Evolutionary conservation across 2,888 invertebrate species (phyloP).

Genomic region (Catocala fraxini): DNA sequence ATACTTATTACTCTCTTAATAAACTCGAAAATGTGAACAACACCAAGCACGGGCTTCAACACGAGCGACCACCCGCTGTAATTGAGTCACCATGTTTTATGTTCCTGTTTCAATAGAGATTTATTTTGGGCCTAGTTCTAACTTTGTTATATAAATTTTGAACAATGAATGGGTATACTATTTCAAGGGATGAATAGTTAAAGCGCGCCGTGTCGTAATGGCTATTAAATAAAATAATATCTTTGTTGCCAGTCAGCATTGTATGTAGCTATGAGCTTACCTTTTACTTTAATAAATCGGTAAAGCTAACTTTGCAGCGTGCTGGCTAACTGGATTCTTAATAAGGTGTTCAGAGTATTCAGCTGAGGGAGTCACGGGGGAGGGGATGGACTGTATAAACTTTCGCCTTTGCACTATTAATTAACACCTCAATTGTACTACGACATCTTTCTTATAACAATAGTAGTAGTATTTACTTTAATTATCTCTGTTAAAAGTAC

Average conservation of each 20-base stretch:
- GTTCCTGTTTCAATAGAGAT: conserved; percentile 28
- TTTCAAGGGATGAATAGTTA: conserved; percentile 22
- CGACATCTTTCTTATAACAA: conserved; percentile 19
- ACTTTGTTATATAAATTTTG: conserved; percentile 27
- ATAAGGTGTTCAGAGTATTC: background rate
- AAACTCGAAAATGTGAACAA: conserved; percentile 28
- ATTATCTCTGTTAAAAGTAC: background rate
- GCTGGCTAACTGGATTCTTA: conserved; percentile 10
- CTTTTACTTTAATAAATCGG: no score
- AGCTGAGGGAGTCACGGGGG: conserved; percentile 2
- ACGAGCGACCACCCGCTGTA: conserved; percentile 12
- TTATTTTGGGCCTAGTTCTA: conserved; percentile 22
- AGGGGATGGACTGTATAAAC: conserved; percentile 17
- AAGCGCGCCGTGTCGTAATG: conserved; percentile 22
- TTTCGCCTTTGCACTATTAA: conserved; percentile 20
- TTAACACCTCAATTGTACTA: conserved; percentile 20
- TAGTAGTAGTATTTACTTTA: conserved; percentile 3
- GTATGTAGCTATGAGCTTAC: no score
- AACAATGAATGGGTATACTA: conserved; percentile 24
- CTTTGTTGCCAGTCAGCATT: background rate
- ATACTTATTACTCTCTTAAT: conserved; percentile 49
- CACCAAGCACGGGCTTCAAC: conserved; percentile 9
- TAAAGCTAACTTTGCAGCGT: background rate
- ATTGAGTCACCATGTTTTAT: conserved; percentile 34
- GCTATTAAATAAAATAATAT: conserved; percentile 28